Percentiles rank a stretch among this genome's conserved stretches.
Conservation (phyloP, 1,140 invertebrate species). For the Anoplophora glabripennis region DNA sequence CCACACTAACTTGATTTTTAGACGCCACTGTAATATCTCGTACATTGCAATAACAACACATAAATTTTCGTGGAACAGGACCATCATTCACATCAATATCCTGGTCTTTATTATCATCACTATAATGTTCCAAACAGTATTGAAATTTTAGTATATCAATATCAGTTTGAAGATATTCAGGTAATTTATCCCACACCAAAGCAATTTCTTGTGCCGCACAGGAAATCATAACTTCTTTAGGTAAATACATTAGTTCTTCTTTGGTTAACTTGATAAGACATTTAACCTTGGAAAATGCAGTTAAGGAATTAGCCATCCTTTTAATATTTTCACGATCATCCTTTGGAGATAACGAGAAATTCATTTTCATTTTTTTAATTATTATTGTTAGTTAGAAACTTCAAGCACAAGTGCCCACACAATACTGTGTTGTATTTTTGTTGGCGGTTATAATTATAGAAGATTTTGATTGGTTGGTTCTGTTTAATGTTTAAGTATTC, state of each 20-base stretch:
- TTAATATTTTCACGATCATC: too few relatives aligned
- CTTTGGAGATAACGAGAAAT: neutral
- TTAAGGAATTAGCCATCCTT: neutral
- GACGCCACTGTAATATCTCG: neutral
- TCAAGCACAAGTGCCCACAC: constrained; percentile 32
- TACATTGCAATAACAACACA: constrained; percentile 1
- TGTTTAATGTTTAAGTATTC: constrained; percentile 26
- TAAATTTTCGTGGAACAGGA: neutral
- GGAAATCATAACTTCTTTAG: too few relatives aligned
- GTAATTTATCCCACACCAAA: neutral
- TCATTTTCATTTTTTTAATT: too few relatives aligned
- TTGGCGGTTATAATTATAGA: constrained; percentile 24
- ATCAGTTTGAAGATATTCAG: neutral
- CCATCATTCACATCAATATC: constrained; percentile 1
- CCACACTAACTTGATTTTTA: neutral
- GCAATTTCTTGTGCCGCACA: too few relatives aligned
- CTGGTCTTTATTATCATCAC: neutral
- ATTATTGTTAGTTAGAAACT: constrained; percentile 27
- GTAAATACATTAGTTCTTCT: too few relatives aligned
- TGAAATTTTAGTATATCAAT: neutral
- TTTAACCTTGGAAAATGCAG: neutral
- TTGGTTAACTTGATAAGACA: too few relatives aligned
- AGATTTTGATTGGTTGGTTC: constrained; percentile 8
- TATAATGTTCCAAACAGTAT: neutral
- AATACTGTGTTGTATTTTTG: constrained; percentile 25